A percentile compares a stretch with the other conserved stretches of the same genome.
These are phyloP conservation scores for Palythoa heliodiscus DNA, from an alignment of 92 coral and sea anemone genomes.

Conservation along the genomic window DNA sequence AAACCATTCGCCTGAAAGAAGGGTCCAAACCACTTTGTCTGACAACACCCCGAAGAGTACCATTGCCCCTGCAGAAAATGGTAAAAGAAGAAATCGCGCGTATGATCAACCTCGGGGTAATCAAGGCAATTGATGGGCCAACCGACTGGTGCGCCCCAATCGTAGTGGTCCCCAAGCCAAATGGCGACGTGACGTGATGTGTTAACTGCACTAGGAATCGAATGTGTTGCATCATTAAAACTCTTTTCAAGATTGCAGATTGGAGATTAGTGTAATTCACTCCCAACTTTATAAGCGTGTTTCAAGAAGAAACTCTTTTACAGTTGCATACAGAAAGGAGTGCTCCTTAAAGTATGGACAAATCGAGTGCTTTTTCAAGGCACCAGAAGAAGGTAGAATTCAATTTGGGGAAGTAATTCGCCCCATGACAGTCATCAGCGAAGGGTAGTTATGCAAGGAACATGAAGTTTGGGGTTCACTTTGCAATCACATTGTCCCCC, in stretches of 20 bases:
- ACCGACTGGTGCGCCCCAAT: too few relatives aligned
- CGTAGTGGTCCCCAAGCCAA: too few relatives aligned
- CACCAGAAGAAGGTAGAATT: constrained; percentile 23
- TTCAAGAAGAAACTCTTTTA: constrained; percentile 47
- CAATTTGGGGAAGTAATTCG: constrained; percentile 38
- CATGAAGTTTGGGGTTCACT: constrained; percentile 45
- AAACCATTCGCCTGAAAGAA: too few relatives aligned
- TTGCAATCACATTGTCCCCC: constrained; percentile 42
- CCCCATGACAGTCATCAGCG: constrained; percentile 15
- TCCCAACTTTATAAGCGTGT: constrained; percentile 36
- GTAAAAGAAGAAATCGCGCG: too few relatives aligned
- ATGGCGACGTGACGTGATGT: too few relatives aligned
- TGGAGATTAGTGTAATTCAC: constrained; percentile 38
- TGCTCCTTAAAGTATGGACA: constrained; percentile 40
- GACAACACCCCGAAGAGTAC: too few relatives aligned
- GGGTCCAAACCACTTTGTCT: too few relatives aligned
- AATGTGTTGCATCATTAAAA: background rate
- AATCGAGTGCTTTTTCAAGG: constrained; percentile 44
- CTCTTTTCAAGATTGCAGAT: constrained; percentile 50
- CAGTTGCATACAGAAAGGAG: constrained; percentile 35
- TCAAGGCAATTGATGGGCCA: too few relatives aligned
- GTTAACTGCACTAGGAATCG: constrained; percentile 6
- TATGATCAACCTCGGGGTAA: too few relatives aligned
- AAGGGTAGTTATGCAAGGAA: constrained; percentile 33
- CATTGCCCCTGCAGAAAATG: too few relatives aligned